Evolutionary conservation across 2,113 vertebrate species (phyloP), one percentile per base, ranked within the genome.

Genomic region (Datnioides undecimradiatus): DNA sequence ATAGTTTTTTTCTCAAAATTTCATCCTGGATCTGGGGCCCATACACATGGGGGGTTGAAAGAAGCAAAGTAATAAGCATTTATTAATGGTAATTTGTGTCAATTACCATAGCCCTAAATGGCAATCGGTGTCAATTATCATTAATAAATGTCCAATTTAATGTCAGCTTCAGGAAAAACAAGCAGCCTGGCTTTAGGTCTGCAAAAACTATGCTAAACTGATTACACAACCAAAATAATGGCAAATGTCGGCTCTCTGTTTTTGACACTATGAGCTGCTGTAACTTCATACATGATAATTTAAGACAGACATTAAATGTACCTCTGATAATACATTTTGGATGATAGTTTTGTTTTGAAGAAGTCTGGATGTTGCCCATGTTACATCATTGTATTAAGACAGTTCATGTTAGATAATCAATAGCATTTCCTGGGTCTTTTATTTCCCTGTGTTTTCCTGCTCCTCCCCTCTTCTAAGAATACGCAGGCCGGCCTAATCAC

Each of bases 401-500:
- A 19, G 21, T 49, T 78, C 45, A 69, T 77, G 58, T 76, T 63
- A 70, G 82, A 65, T 43, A 60, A 71, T 89, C 90, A 60, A 51
- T 67, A 62, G 65, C 70, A 63, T 83, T 91, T 85, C 78, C 82
- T 87, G 59, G 46, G 52, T 83, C 69, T 72, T 84, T 87, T 76
- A 87, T 90, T 91, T 69, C 87, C 71, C 85, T 62, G 0, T 82
- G 78, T 88, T 87, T 78, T 79, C 66, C 76, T 46, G 60, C 86
- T 70, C 81, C 79, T 81, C 80, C 73, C 41, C 70, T 91, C 83
- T 94, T 93, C 92, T 89, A 76, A 88, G 88, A 93, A 93, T 78
- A 89, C 73, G 51, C 76, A 45, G 71, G 72, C 64, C 25, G 49
- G 64, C 81, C 90, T 95, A 94, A 95, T 94, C 89, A 92, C 88